phyloP scores from a whole-genome alignment of 1,140 invertebrate species.

The Micrasema minimum region DNA sequence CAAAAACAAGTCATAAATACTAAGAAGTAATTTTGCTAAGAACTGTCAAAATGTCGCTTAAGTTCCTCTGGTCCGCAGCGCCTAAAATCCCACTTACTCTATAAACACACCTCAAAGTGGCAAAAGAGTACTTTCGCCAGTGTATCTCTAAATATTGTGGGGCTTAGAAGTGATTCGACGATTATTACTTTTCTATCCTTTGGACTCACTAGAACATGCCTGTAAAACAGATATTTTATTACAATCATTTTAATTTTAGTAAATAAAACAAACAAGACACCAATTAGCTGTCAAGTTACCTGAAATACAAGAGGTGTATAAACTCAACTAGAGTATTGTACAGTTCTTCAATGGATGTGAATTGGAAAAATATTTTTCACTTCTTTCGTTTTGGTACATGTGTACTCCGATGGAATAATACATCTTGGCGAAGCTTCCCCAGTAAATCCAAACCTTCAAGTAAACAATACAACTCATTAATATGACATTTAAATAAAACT shows the following conservation, averaged over 20 bases:
- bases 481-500: conserved; percentile 27
- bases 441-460: conserved; percentile 86
- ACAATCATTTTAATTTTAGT: neutral
- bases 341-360: conserved; percentile 78
- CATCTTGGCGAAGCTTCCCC: conserved; percentile 87
- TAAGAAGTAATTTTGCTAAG: too few relatives aligned
- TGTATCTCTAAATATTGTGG: conserved; percentile 84
- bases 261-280: neutral
- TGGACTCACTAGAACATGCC: conserved; percentile 88
- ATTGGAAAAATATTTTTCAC: conserved; percentile 77
- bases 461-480: conserved; percentile 19
- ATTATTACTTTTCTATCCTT: conserved; percentile 92
- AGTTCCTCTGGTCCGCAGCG: too few relatives aligned
- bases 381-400: conserved; percentile 72
- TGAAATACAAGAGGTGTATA: conserved; percentile 88
- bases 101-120: conserved; percentile 88
- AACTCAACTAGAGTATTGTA: conserved; percentile 90
- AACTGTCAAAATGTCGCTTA: too few relatives aligned
- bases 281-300: conserved; percentile 66
- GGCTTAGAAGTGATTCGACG: conserved; percentile 88
- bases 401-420: conserved; percentile 85
- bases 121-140: conserved; percentile 91
- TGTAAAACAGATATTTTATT: conserved; percentile 58
- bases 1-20: too few relatives aligned
- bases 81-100: too few relatives aligned